These are phyloP conservation scores for Musca vetustissima DNA, from an alignment of 1,140 invertebrate genomes.

Conservation along the genomic window DNA sequence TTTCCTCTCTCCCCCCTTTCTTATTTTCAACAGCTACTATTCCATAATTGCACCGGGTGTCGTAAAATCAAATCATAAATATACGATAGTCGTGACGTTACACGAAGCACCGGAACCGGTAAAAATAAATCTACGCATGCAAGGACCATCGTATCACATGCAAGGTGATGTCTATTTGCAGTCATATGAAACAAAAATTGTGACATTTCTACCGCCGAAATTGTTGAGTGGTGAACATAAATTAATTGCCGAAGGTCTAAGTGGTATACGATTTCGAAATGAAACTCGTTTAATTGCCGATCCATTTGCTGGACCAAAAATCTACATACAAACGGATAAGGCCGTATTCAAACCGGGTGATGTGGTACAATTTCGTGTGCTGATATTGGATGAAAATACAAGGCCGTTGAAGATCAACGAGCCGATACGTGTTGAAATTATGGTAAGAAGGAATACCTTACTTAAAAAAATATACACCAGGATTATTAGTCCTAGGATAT, in stretches of 20 bases:
- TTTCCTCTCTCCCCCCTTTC: too few species aligned
- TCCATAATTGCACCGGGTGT: background rate
- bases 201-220: slow-evolving; percentile 68
- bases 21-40: background rate
- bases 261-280: too few species aligned
- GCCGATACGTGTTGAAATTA: too few species aligned
- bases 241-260: slow-evolving; percentile 59
- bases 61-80: background rate
- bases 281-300: too few species aligned
- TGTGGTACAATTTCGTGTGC: slow-evolving; percentile 76
- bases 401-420: too few species aligned
- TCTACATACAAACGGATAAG: slow-evolving; percentile 77
- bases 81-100: background rate
- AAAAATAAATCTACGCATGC: background rate
- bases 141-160: background rate
- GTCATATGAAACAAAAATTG: background rate
- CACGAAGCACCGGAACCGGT: background rate
- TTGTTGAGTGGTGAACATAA: slow-evolving; percentile 74
- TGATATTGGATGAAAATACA: slow-evolving; percentile 69
- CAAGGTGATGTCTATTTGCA: background rate
- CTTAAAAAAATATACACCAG: too few species aligned
- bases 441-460: too few species aligned
- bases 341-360: slow-evolving; percentile 85
- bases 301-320: too few species aligned
- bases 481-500: too few species aligned